A percentile compares a stretch with the other conserved stretches of the same genome.
Evolutionary conservation across 1,140 invertebrate species (phyloP).

Genomic region (Drosophila varians): DNA sequence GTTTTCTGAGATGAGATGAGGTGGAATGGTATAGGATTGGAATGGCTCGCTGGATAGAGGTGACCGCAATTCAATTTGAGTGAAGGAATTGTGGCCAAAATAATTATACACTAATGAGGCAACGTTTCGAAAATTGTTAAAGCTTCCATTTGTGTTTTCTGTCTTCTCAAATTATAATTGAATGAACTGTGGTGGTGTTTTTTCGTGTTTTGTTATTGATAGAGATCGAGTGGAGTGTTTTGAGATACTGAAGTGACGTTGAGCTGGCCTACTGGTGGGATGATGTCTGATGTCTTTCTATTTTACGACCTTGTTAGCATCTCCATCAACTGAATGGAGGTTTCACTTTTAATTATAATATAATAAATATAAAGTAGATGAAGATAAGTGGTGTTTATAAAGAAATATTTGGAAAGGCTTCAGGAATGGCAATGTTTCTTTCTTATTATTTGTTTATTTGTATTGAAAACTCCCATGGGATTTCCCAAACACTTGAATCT

Average conservation of each 20-base stretch:
- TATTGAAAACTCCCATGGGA: not conserved
- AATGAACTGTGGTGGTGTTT: constrained; percentile 24
- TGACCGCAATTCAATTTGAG: constrained; percentile 56
- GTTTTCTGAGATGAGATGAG: constrained; percentile 40
- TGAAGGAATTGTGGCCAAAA: constrained; percentile 48
- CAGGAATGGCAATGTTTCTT: not conserved
- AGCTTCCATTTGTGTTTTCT: constrained; percentile 9
- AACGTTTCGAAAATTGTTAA: constrained; percentile 17
- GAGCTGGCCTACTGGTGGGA: constrained; percentile 32
- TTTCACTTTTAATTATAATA: not conserved
- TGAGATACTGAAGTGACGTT: constrained; percentile 36
- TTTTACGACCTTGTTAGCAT: constrained; percentile 21
- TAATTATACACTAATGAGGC: constrained; percentile 49
- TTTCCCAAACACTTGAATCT: constrained; percentile 18
- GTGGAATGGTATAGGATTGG: constrained; percentile 11
- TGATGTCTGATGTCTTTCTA: constrained; percentile 16
- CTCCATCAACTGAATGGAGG: constrained; percentile 14
- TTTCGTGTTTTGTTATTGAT: constrained; percentile 23
- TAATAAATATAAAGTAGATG: not conserved
- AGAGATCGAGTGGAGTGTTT: constrained; percentile 34
- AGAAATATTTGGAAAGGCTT: not conserved
- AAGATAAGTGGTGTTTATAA: not conserved
- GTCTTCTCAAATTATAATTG: constrained; percentile 32
- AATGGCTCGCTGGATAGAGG: constrained; percentile 15
- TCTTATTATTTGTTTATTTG: not conserved